A percentile compares a stretch with the other conserved stretches of the same genome.
Evolutionary conservation across 2,797 vertebrate species (phyloP).

Genomic region (Nyctibius grandis): DNA sequence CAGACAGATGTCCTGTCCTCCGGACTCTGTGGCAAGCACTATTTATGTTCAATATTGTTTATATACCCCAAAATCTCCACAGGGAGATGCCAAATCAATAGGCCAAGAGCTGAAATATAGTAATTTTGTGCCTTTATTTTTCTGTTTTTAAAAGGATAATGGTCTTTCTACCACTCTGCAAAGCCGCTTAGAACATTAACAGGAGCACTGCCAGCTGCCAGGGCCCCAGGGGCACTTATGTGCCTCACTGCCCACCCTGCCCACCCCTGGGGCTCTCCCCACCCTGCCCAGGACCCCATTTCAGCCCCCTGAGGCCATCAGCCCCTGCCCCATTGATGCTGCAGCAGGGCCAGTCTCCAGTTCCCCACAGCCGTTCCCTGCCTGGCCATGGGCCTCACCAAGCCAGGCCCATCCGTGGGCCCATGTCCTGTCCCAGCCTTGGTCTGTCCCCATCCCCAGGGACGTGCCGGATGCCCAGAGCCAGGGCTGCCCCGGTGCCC

Average conservation of each 20-base stretch:
- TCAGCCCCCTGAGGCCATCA: neutral
- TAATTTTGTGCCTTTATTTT: neutral
- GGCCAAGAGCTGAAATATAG: neutral
- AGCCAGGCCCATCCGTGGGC: neutral
- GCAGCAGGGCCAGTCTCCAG: neutral
- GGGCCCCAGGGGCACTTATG: neutral
- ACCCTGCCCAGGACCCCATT: neutral
- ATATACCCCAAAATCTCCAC: neutral
- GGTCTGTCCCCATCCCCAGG: fast-evolving
- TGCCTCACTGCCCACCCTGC: neutral
- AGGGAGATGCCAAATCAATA: neutral
- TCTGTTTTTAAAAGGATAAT: neutral
- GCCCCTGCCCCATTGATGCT: neutral
- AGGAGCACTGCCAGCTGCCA: neutral
- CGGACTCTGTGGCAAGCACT: neutral
- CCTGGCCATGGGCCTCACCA: fast-evolving
- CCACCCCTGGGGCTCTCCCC: fast-evolving
- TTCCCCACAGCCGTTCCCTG: neutral
- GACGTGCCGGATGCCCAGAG: fast-evolving
- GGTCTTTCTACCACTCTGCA: neutral
- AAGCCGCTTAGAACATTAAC: neutral
- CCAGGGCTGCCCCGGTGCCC: too few relatives aligned
- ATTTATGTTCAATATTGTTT: conserved; percentile 34
- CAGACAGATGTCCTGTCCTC: conserved; percentile 14
- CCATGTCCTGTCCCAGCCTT: neutral